Evolutionary conservation across 2,888 invertebrate species (phyloP).

Genomic region (Falcaria lacertinaria): DNA sequence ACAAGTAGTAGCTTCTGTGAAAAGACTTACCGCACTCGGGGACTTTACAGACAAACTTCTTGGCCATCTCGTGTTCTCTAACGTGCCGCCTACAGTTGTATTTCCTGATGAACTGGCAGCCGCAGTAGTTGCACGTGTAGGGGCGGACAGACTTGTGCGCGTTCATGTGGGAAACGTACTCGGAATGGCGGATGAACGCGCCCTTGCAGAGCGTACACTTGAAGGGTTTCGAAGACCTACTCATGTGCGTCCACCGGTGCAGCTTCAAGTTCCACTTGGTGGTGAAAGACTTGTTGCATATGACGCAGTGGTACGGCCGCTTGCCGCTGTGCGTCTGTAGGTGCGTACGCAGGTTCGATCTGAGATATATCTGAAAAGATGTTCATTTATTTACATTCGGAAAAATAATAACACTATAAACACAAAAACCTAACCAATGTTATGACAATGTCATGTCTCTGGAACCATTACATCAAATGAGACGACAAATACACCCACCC

Average conservation of each 20-base stretch:
- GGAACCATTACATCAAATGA: no score
- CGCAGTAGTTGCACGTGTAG: constrained; percentile 94
- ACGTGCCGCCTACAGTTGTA: constrained; percentile 93
- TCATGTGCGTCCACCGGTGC: constrained; percentile 93
- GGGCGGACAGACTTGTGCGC: constrained; percentile 90
- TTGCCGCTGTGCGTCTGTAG: constrained; percentile 88
- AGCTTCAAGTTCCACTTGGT: constrained; percentile 95
- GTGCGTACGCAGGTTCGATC: constrained; percentile 89
- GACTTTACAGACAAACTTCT: constrained; percentile 86
- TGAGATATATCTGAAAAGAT: constrained; percentile 82
- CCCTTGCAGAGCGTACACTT: constrained; percentile 91
- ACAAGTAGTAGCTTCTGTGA: constrained; percentile 92
- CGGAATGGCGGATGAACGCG: constrained; percentile 90
- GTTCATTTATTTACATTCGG: not conserved
- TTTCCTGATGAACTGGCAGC: constrained; percentile 92
- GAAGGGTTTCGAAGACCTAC: constrained; percentile 89
- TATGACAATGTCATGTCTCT: no score
- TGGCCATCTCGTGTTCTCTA: constrained; percentile 88
- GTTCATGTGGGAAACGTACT: constrained; percentile 91
- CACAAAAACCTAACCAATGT: no score
- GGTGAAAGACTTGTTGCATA: constrained; percentile 91
- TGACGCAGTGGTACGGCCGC: constrained; percentile 87
- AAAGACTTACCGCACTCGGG: constrained; percentile 90
- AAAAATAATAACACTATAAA: no score
- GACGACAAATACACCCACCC: no score